These are phyloP conservation scores for Mechanitis mazaeus DNA, from an alignment of 2,888 invertebrate genomes.

Conservation along the genomic window DNA sequence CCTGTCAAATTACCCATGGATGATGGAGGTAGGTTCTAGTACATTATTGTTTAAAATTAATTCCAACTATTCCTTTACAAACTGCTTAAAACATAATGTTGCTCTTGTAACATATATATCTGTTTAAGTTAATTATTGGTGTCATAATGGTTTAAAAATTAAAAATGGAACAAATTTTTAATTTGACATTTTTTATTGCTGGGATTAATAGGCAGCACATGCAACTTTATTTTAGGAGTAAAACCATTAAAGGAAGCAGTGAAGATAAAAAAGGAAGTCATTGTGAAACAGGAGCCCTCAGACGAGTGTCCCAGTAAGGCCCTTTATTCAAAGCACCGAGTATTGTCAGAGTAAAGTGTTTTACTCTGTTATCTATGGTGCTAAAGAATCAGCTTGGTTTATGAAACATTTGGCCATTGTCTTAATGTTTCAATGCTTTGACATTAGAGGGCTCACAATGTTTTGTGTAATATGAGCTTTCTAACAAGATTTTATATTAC, in stretches of 20 bases:
- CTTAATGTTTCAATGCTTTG: no score
- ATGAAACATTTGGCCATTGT: no score
- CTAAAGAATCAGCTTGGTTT: conserved; percentile 27
- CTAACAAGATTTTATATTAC: no score
- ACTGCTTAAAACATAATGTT: no score
- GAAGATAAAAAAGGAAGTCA: conserved; percentile 56
- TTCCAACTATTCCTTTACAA: conserved; percentile 7
- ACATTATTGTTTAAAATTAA: neutral
- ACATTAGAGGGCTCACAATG: no score
- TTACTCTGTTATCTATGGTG: conserved; percentile 34
- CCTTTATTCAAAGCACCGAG: conserved; percentile 24
- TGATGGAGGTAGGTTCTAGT: conserved; percentile 42
- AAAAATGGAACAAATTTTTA: neutral
- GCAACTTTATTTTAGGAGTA: conserved; percentile 44
- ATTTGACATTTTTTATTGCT: neutral
- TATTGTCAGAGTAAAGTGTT: conserved; percentile 32
- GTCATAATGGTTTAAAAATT: no score
- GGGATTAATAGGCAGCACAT: conserved; percentile 12
- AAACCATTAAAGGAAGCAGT: conserved; percentile 34
- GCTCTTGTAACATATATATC: no score
- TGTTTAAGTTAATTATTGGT: no score
- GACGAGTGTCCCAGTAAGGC: conserved; percentile 42
- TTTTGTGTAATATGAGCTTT: no score
- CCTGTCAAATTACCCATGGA: conserved; percentile 66
- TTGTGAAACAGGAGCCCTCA: conserved; percentile 56